Conservation (phyloP, 2,888 invertebrate species). For the Drosophila pegasa region DNA sequence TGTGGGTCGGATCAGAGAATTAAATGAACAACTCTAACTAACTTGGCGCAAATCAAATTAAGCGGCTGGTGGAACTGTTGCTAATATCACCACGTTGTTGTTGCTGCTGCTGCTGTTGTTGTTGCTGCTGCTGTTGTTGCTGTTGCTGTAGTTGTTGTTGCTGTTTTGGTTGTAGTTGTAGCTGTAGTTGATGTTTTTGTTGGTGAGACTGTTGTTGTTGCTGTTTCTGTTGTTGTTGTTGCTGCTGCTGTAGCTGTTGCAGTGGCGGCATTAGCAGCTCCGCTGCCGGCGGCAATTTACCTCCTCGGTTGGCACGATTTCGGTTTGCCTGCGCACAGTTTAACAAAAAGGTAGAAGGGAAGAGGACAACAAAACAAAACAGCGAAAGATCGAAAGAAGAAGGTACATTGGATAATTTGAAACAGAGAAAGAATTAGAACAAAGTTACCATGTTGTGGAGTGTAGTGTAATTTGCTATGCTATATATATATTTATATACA, state of each 20-base stretch:
- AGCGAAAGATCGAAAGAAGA: conserved; percentile 49
- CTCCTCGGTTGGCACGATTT: conserved; percentile 67
- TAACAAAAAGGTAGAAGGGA: conserved; percentile 20
- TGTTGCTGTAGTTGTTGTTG: conserved; percentile 41
- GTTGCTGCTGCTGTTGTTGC: conserved; percentile 45
- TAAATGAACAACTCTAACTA: conserved; percentile 77
- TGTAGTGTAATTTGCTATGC: conserved; percentile 19
- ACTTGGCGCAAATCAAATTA: conserved; percentile 84
- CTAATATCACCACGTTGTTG: conserved; percentile 82
- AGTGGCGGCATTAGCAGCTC: conserved; percentile 50
- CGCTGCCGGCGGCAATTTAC: conserved; percentile 60
- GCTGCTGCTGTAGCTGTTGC: conserved; percentile 45
- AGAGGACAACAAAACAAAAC: conserved; percentile 51
- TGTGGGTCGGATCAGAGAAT: conserved; percentile 49
- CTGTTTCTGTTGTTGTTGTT: conserved; percentile 36
- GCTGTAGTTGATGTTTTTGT: conserved; percentile 41
- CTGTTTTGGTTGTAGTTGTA: conserved; percentile 43
- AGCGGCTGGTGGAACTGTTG: conserved; percentile 82
- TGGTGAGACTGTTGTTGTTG: conserved; percentile 34
- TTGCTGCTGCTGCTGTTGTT: conserved; percentile 72
- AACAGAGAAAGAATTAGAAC: conserved; percentile 66
- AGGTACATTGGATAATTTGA: conserved; percentile 42
- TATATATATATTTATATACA: conserved; percentile 3
- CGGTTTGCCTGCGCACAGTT: conserved; percentile 63
- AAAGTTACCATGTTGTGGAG: conserved; percentile 49